Evolutionary conservation across 30 jellyfish, hydroid and myxozoan species (phyloP).

Genomic region (Pseudorhiza aurosa): DNA sequence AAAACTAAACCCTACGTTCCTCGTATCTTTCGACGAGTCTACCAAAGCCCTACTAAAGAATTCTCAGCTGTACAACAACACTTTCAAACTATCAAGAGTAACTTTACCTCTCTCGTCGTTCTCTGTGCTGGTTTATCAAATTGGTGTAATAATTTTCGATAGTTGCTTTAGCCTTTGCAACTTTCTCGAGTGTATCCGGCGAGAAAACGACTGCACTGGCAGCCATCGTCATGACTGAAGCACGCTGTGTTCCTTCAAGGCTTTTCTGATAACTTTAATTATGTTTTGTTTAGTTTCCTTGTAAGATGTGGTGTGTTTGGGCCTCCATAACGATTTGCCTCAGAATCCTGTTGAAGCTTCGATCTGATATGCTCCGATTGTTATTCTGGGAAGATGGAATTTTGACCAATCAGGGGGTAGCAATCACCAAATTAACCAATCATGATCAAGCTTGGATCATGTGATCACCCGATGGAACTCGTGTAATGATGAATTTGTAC

Average conservation of each 20-base stretch:
- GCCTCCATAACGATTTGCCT: slow-evolving; percentile 31
- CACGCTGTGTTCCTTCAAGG: slow-evolving; percentile 1
- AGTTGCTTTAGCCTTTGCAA: slow-evolving; percentile 94
- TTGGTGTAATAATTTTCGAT: slow-evolving; percentile 91
- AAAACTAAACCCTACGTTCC: too few species aligned
- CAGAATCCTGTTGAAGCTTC: not conserved
- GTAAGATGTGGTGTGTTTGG: not conserved
- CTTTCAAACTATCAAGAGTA: not conserved
- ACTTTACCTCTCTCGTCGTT: slow-evolving; percentile 71
- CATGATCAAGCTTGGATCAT: slow-evolving; percentile 15
- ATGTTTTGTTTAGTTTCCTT: not conserved
- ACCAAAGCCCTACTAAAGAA: too few species aligned
- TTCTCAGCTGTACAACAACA: not conserved
- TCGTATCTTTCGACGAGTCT: too few species aligned
- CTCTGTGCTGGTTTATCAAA: slow-evolving; percentile 88
- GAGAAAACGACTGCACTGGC: slow-evolving; percentile 80
- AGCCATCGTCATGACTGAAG: slow-evolving; percentile 71
- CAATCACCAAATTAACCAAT: slow-evolving; percentile 18
- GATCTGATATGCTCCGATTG: slow-evolving; percentile 49
- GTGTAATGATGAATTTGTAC: not conserved
- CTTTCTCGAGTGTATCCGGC: slow-evolving; percentile 83
- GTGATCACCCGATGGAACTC: slow-evolving; percentile 7
- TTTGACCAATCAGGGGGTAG: slow-evolving; percentile 50
- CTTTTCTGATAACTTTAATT: not conserved
- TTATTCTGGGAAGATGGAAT: slow-evolving; percentile 57